Base-by-base conservation (phyloP, 2,888 invertebrate genomes). In the Nineta flava region DNA sequence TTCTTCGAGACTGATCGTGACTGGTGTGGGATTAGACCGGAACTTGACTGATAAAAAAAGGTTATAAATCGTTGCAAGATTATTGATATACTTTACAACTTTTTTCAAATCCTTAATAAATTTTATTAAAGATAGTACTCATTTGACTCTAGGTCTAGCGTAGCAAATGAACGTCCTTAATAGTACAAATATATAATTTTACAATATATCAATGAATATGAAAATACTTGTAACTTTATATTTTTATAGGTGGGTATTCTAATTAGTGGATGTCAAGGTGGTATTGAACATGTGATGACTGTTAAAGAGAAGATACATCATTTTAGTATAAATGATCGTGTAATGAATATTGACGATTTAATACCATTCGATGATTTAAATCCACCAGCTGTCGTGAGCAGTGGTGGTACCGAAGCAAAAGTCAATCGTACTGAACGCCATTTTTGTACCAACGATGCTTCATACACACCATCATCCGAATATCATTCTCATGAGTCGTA, bases 301-400 rank as follows among this genome's bases (percentile, higher is more conserved):
- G 83, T 87, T 0, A 76, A 79, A 4, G 80, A 84, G 57, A 72
- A 77, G 16, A 76, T 79, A 38, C 84, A 85, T 60, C 75, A 83
- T 46, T 90, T 90, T 64, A 81, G 79, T 21, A 70, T 74, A 1
- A 73, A 77, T 21, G 79, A 82, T 57, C 74, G 77, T 59, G 78
- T 86, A 42, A 66, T 87, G 55, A 82, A 83, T 62, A 72, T 83
- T 48, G 87, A 90, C 60, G 77, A 85, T 62, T 73, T 88, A 35
- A 64, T 91, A 48, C 84, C 86, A 44, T 90, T 82, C 63, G 79
- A 82, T 56, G 83, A 85, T 61, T 68, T 88, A 41, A 86, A 86
- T 69, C 75, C 75, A 0, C 74, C 72, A 44, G 66, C 55, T n/a
- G 55, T 52, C 40, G 15, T 17, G 19, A 17, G 35, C n/a, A 15